Percentiles rank a stretch among this genome's conserved stretches.
Conservation (phyloP, 2,113 vertebrate species). For the Saccopteryx leptura region DNA sequence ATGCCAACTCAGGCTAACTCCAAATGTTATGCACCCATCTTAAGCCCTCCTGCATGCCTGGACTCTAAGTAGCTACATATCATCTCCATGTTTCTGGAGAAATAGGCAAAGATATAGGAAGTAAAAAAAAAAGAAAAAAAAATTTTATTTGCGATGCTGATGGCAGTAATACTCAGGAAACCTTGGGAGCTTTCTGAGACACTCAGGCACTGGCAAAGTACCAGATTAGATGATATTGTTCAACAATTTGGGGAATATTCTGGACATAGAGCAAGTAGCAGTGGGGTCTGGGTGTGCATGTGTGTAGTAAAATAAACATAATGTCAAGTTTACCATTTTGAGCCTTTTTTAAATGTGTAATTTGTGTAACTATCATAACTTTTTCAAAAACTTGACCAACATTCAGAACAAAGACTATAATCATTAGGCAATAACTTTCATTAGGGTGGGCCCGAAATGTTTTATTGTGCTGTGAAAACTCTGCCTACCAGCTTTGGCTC, state of each 20-base stretch:
- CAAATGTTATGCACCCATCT: not conserved
- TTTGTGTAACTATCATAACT: constrained; percentile 18
- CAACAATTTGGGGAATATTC: constrained; percentile 42
- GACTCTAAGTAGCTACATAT: constrained; percentile 5
- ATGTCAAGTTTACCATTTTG: not conserved
- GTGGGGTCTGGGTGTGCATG: not conserved
- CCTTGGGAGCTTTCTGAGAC: constrained; percentile 36
- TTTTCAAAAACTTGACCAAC: constrained; percentile 31
- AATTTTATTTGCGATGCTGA: constrained; percentile 15
- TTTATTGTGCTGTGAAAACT: not conserved
- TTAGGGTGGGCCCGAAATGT: not conserved
- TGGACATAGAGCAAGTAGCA: constrained; percentile 11
- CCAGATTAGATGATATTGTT: constrained; percentile 58
- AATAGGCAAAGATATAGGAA: constrained; percentile 3
- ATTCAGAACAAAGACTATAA: constrained; percentile 12
- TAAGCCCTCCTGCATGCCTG: not conserved
- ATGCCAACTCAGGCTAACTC: constrained; percentile 43
- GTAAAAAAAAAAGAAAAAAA: not conserved
- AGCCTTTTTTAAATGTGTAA: constrained; percentile 50
- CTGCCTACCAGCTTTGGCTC: not conserved
- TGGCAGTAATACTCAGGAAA: constrained; percentile 56
- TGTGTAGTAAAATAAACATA: constrained; percentile 14
- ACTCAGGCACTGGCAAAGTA: constrained; percentile 47
- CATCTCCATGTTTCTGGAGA: constrained; percentile 40
- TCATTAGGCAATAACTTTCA: not conserved